Evolutionary conservation across 2,888 invertebrate species (phyloP), one percentile per base, ranked within the genome.

Genomic region (Pocota personata): DNA sequence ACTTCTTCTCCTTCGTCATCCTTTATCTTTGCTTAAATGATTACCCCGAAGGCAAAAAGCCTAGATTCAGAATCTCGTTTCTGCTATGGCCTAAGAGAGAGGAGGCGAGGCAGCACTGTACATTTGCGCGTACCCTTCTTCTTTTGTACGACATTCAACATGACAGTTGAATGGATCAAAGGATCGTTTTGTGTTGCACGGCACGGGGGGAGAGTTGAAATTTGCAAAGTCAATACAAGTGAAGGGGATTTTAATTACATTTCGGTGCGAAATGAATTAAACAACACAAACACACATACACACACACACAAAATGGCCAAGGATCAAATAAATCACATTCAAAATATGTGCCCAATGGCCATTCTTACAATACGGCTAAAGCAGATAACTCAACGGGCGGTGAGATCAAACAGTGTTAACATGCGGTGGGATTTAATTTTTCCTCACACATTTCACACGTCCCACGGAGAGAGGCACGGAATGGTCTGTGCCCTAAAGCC

Each of bases 21-120:
- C 55, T 72, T 72, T 71, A 69, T 60, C 71, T 80, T 80, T 76
- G 75, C 71, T 76, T 72, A 80, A 86, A 76, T 86, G 76, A 80
- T 82, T 86, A 76, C 60, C 76, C 76, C 40, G 14, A 48, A 46
- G 86, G 76, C 72, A 60, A 46, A 71, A 80, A 77, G 76, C 86
- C 82, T 76, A 82, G 80, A 75, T 84, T 84, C 58, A 8, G 62
- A 83, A 73, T 48, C 55, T 79, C 30, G 12, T 75, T 60, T 58
- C n/a, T 37, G 12, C 12, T n/a, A 37, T 48, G 5, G 46, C 37
- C 30, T 48, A 19, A n/a, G 35, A 60, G 46, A 37, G 58, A 16
- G 40, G 30, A 14, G 10, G 16, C 7, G 10, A 8, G 14, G 3
- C 2, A 6, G n/a, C 7, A 19, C 3, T 35, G 10, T 30, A 48